phyloP scores from a whole-genome alignment of 2,888 invertebrate species.

The Brenthis ino region DNA sequence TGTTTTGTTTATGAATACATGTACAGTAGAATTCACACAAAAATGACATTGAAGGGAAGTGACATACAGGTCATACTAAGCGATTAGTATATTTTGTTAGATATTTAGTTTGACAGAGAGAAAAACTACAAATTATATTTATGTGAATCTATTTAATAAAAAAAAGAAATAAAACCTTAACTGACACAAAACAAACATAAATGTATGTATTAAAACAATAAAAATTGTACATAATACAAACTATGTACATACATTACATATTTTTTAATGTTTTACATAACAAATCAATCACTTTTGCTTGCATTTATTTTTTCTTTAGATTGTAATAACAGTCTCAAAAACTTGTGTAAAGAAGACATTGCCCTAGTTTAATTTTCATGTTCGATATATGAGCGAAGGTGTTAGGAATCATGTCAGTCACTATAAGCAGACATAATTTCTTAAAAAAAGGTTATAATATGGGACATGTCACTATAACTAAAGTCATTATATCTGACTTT shows the following conservation, averaged over 20 bases:
- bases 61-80: background rate
- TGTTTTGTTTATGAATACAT: too few species aligned
- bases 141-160: too few species aligned
- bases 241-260: too few species aligned
- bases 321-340: conserved; percentile 14
- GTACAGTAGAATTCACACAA: background rate
- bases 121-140: too few species aligned
- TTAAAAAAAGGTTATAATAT: background rate
- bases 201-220: background rate
- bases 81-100: background rate
- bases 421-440: background rate
- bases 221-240: too few species aligned
- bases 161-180: too few species aligned
- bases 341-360: conserved; percentile 15
- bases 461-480: background rate
- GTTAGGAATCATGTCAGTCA: background rate
- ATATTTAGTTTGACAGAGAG: too few species aligned
- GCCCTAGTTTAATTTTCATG: conserved; percentile 16
- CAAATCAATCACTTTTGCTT: background rate
- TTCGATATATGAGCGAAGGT: background rate
- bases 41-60: background rate
- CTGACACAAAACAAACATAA: too few species aligned
- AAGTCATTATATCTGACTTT: background rate
- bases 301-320: background rate
- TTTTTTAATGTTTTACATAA: background rate